Evolutionary conservation across 2,113 vertebrate genomes (phyloP).

Genomic region (Myocastor coypus): DNA sequence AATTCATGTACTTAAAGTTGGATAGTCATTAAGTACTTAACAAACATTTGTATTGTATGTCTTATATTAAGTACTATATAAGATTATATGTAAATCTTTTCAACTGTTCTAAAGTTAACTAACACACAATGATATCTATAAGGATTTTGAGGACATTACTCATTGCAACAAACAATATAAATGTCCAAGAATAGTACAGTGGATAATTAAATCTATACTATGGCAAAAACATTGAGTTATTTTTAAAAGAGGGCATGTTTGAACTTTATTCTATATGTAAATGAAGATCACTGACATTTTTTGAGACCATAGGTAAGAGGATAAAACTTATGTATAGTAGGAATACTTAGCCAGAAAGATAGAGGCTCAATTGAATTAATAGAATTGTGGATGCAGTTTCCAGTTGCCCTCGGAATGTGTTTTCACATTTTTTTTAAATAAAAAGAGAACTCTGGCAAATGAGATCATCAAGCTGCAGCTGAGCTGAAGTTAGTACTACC

Average conservation of each 20-base stretch:
- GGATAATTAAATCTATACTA: background rate
- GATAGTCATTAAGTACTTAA: slow-evolving; percentile 21
- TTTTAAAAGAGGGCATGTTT: slow-evolving; percentile 40
- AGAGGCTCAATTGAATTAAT: background rate
- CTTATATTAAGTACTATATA: slow-evolving; percentile 1
- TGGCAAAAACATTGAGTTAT: background rate
- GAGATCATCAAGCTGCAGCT: slow-evolving; percentile 32
- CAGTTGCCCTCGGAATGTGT: background rate
- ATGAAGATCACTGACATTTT: background rate
- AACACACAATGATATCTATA: slow-evolving; percentile 9
- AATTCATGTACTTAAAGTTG: slow-evolving; percentile 4
- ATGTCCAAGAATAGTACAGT: slow-evolving; percentile 5
- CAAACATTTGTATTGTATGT: background rate
- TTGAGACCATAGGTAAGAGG: slow-evolving; percentile 27
- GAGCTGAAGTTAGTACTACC: slow-evolving; percentile 44
- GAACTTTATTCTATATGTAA: background rate
- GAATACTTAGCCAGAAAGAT: slow-evolving; percentile 5
- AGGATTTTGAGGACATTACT: background rate
- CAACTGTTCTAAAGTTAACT: background rate
- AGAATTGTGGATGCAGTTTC: background rate
- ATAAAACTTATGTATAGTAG: background rate
- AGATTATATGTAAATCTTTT: background rate
- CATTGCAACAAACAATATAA: too few relatives aligned
- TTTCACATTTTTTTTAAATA: slow-evolving; percentile 37
- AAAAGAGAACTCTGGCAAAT: slow-evolving; percentile 1